Percentiles rank a stretch among this genome's conserved stretches.
phyloP scores from a whole-genome alignment of 2,888 invertebrate species.

The Ophonus ardosiacus region DNA sequence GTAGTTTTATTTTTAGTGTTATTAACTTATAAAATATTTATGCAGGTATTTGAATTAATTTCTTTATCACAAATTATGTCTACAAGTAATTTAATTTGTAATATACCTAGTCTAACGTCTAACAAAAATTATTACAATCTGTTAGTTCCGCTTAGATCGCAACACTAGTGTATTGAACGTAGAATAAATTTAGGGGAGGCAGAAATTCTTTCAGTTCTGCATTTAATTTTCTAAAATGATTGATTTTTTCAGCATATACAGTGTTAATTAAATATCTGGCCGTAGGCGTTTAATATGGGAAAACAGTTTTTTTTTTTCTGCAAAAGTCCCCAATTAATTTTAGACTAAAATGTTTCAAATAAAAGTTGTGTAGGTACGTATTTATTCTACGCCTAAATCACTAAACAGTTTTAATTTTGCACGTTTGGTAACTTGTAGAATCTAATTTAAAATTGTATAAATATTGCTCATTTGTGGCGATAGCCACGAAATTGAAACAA shows the following conservation, averaged over 20 bases:
- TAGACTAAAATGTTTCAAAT: too few relatives aligned
- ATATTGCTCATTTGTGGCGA: too few relatives aligned
- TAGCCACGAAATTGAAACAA: too few relatives aligned
- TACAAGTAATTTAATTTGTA: not conserved
- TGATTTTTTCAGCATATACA: not conserved
- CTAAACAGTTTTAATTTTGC: too few relatives aligned
- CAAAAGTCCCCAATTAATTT: too few relatives aligned
- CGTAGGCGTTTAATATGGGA: too few relatives aligned
- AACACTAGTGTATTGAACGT: not conserved
- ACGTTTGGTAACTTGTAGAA: too few relatives aligned
- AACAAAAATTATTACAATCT: not conserved
- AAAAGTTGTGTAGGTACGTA: too few relatives aligned
- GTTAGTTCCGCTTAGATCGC: not conserved
- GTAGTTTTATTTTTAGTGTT: not conserved
- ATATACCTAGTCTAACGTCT: not conserved
- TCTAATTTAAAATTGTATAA: too few relatives aligned
- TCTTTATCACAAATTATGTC: not conserved
- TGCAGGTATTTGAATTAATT: not conserved
- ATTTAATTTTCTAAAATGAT: slow-evolving; percentile 13
- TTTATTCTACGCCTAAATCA: too few relatives aligned
- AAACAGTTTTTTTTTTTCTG: too few relatives aligned
- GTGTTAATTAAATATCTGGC: too few relatives aligned
- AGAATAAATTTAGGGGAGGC: not conserved
- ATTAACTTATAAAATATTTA: not conserved
- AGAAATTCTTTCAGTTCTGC: not conserved